Percentiles rank a stretch among this genome's conserved stretches.
These are phyloP conservation scores for Lasiurus cinereus DNA, from an alignment of 2,113 vertebrate species.

Conservation along the genomic window DNA sequence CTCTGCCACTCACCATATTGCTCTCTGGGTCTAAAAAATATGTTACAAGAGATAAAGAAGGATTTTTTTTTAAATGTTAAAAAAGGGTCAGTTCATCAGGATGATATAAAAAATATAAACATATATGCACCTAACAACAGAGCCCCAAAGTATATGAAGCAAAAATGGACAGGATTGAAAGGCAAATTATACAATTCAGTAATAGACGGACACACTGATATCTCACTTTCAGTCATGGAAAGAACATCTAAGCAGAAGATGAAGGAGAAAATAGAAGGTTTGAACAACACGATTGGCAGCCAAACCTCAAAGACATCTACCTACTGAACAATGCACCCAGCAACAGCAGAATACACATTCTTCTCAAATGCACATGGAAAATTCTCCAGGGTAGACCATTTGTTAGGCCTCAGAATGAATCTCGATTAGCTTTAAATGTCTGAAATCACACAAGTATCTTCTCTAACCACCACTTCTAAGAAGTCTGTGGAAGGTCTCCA, in stretches of 20 bases:
- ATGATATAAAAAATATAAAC: not conserved
- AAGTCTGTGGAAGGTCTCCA: not conserved
- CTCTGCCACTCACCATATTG: not conserved
- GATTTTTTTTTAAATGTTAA: not conserved
- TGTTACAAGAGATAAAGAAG: not conserved
- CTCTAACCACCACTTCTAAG: not conserved
- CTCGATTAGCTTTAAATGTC: not conserved
- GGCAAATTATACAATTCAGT: not conserved
- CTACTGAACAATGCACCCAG: not conserved
- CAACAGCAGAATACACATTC: not conserved
- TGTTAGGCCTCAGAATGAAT: not conserved
- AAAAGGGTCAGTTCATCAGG: not conserved
- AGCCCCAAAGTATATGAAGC: not conserved
- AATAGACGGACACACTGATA: not conserved
- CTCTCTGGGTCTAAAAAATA: not conserved
- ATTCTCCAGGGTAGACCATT: not conserved
- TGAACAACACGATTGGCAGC: not conserved
- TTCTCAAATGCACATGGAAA: not conserved
- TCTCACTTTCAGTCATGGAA: not conserved
- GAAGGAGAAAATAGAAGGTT: not conserved
- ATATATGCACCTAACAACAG: not conserved
- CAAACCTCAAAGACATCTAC: not conserved
- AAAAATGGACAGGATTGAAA: not conserved
- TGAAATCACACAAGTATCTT: not conserved
- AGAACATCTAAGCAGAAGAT: not conserved